Percentiles rank a stretch among this genome's conserved stretches.
phyloP scores from a whole-genome alignment of 2,113 vertebrate species.

The Myrmecophaga tridactyla region DNA sequence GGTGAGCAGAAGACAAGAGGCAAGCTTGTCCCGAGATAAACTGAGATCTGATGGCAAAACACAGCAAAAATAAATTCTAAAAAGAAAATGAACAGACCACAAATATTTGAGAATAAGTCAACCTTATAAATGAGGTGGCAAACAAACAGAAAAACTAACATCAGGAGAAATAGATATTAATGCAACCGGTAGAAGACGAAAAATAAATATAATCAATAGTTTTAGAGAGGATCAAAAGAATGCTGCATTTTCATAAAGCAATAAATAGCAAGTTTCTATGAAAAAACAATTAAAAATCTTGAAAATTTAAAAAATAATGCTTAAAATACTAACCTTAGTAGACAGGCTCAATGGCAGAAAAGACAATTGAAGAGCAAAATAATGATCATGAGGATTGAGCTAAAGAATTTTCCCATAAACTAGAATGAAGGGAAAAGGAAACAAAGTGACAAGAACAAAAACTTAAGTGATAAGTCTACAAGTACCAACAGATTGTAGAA shows the following conservation, averaged over 20 bases:
- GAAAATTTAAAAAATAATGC: not conserved
- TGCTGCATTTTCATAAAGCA: not conserved
- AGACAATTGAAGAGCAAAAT: not conserved
- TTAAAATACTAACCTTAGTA: not conserved
- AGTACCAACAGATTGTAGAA: not conserved
- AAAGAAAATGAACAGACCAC: not conserved
- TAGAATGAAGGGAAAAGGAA: not conserved
- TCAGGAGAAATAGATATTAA: not conserved
- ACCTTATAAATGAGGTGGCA: not conserved
- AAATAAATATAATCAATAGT: not conserved
- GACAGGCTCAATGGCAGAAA: not conserved
- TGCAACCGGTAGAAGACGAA: not conserved
- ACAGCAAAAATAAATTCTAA: not conserved
- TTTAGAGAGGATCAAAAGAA: not conserved
- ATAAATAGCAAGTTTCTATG: not conserved
- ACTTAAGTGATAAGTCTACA: not conserved
- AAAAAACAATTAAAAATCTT: not conserved
- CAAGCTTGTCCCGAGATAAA: not conserved
- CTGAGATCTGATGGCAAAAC: not conserved
- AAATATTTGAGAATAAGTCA: not conserved
- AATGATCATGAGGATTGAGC: not conserved
- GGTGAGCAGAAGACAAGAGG: not conserved
- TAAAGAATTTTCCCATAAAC: not conserved
- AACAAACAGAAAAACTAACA: not conserved
- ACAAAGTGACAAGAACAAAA: not conserved